Conservation (phyloP, 2,113 vertebrate genomes). For the Alouatta palliata region DNA sequence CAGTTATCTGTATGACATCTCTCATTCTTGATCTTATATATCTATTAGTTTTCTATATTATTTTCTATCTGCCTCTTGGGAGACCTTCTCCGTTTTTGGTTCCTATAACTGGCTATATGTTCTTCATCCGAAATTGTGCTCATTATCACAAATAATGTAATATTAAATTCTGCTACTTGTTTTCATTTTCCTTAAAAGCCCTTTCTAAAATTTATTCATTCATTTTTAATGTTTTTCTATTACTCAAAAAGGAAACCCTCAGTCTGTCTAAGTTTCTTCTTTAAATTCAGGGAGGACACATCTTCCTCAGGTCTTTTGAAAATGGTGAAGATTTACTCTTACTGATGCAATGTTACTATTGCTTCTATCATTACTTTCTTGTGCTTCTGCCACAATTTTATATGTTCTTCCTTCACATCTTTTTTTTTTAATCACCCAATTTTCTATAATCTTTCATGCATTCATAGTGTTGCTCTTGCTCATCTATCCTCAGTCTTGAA, state of each 20-base stretch:
- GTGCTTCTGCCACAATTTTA: neutral
- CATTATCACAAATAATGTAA: neutral
- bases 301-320: neutral
- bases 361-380: neutral
- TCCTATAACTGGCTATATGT: neutral
- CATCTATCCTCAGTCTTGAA: neutral
- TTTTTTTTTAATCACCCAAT: neutral
- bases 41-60: neutral
- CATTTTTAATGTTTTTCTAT: neutral
- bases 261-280: neutral
- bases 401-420: neutral
- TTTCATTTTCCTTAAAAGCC: neutral
- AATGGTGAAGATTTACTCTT: neutral
- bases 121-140: neutral
- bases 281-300: neutral
- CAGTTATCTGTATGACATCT: neutral
- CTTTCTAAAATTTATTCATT: neutral
- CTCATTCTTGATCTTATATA: neutral
- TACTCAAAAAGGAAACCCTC: neutral
- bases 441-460: neutral
- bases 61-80: neutral
- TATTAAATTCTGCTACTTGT: neutral
- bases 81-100: neutral
- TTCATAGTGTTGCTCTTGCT: neutral
- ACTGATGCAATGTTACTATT: neutral